These are phyloP conservation scores for Odocoileus virginianus DNA, from an alignment of 2,113 vertebrate genomes.

Conservation along the genomic window DNA sequence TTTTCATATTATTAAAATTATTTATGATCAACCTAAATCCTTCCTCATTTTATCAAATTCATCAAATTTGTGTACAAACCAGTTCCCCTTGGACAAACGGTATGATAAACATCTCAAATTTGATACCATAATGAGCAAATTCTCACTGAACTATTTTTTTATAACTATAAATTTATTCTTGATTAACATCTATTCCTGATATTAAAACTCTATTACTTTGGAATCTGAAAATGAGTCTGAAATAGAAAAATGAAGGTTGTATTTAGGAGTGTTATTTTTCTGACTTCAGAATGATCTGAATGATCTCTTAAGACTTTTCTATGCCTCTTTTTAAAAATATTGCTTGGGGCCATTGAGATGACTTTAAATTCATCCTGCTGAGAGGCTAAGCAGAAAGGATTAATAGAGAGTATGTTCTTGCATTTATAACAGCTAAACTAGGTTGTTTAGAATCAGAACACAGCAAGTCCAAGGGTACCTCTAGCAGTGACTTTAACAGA, in stretches of 20 bases:
- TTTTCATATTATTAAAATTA: neutral
- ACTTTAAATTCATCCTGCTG: constrained; percentile 52
- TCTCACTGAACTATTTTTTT: neutral
- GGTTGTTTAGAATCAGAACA: constrained; percentile 47
- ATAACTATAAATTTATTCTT: constrained; percentile 27
- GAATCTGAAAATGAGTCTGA: constrained; percentile 33
- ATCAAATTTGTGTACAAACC: neutral
- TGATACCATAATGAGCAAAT: neutral
- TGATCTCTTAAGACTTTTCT: constrained; percentile 53
- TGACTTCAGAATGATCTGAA: constrained; percentile 2
- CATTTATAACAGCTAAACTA: constrained; percentile 54
- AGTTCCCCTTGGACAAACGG: neutral
- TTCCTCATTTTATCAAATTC: neutral
- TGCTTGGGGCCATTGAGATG: constrained; percentile 33
- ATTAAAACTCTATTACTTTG: constrained; percentile 25
- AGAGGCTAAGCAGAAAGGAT: constrained; percentile 49
- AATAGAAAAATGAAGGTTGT: neutral
- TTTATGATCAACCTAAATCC: neutral
- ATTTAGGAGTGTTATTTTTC: constrained; percentile 31
- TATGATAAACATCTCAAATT: neutral
- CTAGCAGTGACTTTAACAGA: constrained; percentile 4
- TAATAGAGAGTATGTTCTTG: constrained; percentile 44
- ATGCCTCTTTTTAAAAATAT: constrained; percentile 45
- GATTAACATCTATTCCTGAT: constrained; percentile 15
- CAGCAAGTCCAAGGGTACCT: neutral